Percentiles rank a stretch among this genome's conserved stretches.
phyloP scores from a whole-genome alignment of 1,140 invertebrate genomes.

The Thalassaphorura encarpata region DNA sequence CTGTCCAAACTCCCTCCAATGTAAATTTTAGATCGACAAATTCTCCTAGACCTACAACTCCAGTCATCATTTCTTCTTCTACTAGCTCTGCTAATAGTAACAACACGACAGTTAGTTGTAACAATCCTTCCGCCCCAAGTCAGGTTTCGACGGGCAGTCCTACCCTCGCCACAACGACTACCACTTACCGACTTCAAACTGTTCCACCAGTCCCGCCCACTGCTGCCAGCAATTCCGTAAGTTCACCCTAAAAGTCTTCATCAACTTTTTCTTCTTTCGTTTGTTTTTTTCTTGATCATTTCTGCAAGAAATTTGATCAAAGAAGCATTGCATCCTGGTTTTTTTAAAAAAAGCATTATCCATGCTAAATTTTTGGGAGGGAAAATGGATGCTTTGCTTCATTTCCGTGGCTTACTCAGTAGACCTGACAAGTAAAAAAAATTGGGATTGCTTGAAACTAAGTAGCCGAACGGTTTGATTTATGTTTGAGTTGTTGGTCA shows the following conservation, averaged over 20 bases:
- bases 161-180: conserved; percentile 22
- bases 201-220: conserved; percentile 38
- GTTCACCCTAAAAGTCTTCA: conserved; percentile 16
- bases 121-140: conserved; percentile 1
- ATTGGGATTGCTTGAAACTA: too few species aligned
- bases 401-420: too few species aligned
- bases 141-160: conserved; percentile 36
- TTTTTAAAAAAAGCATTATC: too few species aligned
- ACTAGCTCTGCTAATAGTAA: background rate
- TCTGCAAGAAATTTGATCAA: conserved; percentile 2
- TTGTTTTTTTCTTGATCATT: conserved; percentile 1
- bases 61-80: background rate
- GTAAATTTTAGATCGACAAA: too few species aligned
- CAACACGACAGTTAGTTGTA: conserved; percentile 5
- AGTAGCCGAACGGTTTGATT: too few species aligned
- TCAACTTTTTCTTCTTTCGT: conserved; percentile 11
- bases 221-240: conserved; percentile 30
- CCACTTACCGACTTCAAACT: conserved; percentile 49
- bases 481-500: too few species aligned
- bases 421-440: too few species aligned
- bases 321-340: background rate
- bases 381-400: too few species aligned
- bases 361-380: too few species aligned
- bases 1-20: background rate
- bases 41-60: background rate